These are phyloP conservation scores for Cordilura impudica DNA, from an alignment of 2,888 invertebrate species.

Conservation along the genomic window DNA sequence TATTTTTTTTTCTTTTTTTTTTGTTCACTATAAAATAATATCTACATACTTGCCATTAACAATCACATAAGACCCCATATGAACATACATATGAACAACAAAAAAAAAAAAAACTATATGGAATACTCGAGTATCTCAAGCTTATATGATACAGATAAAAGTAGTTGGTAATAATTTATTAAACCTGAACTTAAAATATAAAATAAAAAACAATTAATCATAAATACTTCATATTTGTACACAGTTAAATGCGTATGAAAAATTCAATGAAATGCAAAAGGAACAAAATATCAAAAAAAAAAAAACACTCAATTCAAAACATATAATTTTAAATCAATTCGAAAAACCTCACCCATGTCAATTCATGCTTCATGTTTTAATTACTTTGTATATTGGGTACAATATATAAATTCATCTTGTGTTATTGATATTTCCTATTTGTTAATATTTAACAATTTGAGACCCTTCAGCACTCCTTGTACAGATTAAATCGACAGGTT, in stretches of 20 bases:
- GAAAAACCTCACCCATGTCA: not conserved
- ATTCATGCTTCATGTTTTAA: not conserved
- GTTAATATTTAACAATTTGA: not conserved
- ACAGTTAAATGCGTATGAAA: not conserved
- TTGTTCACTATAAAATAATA: no score
- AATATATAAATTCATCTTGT: not conserved
- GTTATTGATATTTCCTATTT: not conserved
- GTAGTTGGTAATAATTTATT: slow-evolving; percentile 16
- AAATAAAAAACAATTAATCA: slow-evolving; percentile 28
- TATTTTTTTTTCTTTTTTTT: no score
- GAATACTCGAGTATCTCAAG: not conserved
- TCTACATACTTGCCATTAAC: not conserved
- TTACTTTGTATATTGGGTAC: not conserved
- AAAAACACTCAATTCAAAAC: not conserved
- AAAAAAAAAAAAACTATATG: not conserved
- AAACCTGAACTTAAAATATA: slow-evolving; percentile 33
- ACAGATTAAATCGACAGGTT: not conserved
- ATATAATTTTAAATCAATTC: not conserved
- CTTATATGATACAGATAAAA: not conserved
- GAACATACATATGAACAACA: not conserved
- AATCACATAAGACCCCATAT: not conserved
- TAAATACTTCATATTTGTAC: not conserved
- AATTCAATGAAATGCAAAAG: not conserved
- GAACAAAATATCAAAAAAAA: not conserved
- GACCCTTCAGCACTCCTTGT: not conserved